phyloP scores from a whole-genome alignment of 2,888 invertebrate species.

The Conops quadrifasciatus region DNA sequence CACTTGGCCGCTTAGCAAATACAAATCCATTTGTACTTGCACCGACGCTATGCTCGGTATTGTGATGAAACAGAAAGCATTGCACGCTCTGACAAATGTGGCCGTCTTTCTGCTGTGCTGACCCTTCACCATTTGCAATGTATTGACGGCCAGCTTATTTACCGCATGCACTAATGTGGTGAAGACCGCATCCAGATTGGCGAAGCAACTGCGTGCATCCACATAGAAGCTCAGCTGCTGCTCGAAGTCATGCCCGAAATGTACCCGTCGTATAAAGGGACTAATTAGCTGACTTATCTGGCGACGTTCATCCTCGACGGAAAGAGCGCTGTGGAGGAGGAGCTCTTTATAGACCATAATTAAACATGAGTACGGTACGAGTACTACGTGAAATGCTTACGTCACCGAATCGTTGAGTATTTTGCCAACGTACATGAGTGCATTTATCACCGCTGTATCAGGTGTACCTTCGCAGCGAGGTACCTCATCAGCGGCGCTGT shows the following conservation, averaged over 20 bases:
- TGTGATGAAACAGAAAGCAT: conserved; percentile 95
- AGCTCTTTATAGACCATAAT: conserved; percentile 1
- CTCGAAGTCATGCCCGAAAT: conserved; percentile 87
- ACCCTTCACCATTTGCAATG: conserved; percentile 71
- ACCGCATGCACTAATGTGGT: conserved; percentile 88
- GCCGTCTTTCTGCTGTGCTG: conserved; percentile 82
- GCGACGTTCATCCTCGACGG: conserved; percentile 90
- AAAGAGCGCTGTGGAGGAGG: conserved; percentile 74
- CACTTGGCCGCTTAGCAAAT: conserved; percentile 87
- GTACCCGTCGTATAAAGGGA: conserved; percentile 80
- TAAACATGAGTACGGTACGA: neutral
- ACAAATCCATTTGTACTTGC: conserved; percentile 82
- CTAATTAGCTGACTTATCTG: conserved; percentile 86
- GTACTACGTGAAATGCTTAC: conserved; percentile 67
- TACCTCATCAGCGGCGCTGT: conserved; percentile 61
- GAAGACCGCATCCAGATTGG: conserved; percentile 88
- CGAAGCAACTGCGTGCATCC: conserved; percentile 88
- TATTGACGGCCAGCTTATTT: conserved; percentile 79
- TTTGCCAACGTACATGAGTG: conserved; percentile 87
- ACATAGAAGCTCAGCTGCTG: conserved; percentile 93
- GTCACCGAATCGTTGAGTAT: conserved; percentile 93
- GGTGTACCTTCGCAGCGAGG: conserved; percentile 59
- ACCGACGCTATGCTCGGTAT: conserved; percentile 91
- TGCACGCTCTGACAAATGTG: conserved; percentile 91
- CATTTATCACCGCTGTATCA: conserved; percentile 88